These are phyloP conservation scores for Amiota mariae DNA, from an alignment of 2,888 invertebrate species.

Conservation along the genomic window DNA sequence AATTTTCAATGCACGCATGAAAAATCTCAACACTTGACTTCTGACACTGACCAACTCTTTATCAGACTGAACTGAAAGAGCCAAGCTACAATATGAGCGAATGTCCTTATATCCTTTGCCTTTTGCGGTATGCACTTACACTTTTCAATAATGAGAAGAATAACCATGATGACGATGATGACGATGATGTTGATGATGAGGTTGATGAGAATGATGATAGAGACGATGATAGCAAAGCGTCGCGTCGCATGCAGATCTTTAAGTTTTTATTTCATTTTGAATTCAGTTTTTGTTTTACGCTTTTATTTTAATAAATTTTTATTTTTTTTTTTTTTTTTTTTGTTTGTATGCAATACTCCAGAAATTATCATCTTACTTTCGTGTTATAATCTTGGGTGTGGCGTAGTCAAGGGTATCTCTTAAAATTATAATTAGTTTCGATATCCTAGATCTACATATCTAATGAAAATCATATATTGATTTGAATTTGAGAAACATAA, in stretches of 20 bases:
- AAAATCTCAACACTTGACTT: conserved; percentile 33
- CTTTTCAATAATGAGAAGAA: neutral
- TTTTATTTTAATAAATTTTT: conserved; percentile 61
- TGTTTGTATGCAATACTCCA: conserved; percentile 57
- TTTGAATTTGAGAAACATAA: too few species aligned
- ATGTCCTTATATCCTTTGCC: too few species aligned
- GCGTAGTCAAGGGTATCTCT: too few species aligned
- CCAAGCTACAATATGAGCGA: too few species aligned
- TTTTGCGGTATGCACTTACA: too few species aligned
- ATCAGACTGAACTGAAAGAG: too few species aligned
- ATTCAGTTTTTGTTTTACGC: conserved; percentile 41
- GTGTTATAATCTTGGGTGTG: too few species aligned
- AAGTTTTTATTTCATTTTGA: conserved; percentile 48
- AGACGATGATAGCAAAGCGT: neutral
- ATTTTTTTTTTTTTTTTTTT: conserved; percentile 47
- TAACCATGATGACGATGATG: conserved; percentile 28
- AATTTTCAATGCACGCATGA: conserved; percentile 46
- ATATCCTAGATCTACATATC: too few species aligned
- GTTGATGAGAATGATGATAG: conserved; percentile 34
- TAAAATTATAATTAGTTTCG: too few species aligned
- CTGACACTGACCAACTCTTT: neutral
- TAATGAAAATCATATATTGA: too few species aligned
- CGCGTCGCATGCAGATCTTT: conserved; percentile 17
- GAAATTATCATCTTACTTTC: too few species aligned
- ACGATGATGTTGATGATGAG: conserved; percentile 46